Base-by-base conservation (phyloP, 2,888 invertebrate genomes). In the Polylopha cassiicola region DNA sequence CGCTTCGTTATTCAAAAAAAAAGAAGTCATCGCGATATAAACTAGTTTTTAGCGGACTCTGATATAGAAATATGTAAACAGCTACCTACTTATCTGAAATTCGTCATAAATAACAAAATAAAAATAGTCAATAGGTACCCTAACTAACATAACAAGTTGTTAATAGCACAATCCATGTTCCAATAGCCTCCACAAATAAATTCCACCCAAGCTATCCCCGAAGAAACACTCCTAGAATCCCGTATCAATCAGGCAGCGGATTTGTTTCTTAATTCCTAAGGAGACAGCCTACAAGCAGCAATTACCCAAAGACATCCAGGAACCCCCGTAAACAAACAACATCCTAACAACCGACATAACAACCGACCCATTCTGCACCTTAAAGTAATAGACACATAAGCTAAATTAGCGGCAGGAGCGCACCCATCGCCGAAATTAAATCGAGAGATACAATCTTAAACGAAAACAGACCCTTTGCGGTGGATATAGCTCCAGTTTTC, bases 281-380 rank as follows among this genome's bases (percentile, higher is more conserved):
- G 69, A 84, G 82, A 84, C 85, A 82, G 55, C 67, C 64, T 75
- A 85, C 85, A 84, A 77, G 75, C 68, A 72, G 66, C 85, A 84
- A 85, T 85, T 85, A 85, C 76, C 71, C 67, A 49, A 58, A 67
- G 73, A 48, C 54, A 44, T 34, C 47, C 53, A 55, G 52, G 60
- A 58, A 66, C 43, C 51, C 36, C 28, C 39, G 37, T 44, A 46
- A 46, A 50, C 38, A 45, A 37, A 11, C 27, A 48, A 55, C 51
- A 44, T 49, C 46, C 51, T 37, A 50, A 41, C 39, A 41, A 30
- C 39, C 34, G 24, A 20, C 29, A 29, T 24, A 23, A 24, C 28
- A 9, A 23, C 11, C 20, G 5, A 4, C 16, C 9, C 7, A 29
- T 11, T 22, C 2, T 8, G 11, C n/a, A 3, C 15, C 22, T 23